A percentile compares a stretch with the other conserved stretches of the same genome.
Conservation (phyloP, 2,888 invertebrate species). For the Junonia oenone region DNA sequence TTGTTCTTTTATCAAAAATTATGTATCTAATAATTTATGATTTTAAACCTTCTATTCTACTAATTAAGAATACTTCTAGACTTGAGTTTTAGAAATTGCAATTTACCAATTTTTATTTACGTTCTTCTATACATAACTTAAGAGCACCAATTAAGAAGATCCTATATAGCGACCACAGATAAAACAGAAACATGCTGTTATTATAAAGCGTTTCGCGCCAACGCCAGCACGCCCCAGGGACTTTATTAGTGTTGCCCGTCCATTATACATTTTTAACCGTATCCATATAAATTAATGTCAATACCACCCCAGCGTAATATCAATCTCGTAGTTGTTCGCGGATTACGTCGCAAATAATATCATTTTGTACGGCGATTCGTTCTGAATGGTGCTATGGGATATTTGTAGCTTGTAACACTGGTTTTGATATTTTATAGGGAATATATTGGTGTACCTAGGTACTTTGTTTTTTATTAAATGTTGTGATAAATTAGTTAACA, state of each 20-base stretch:
- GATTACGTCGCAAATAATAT: conserved; percentile 79
- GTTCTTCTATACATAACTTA: too few species aligned
- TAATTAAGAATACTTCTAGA: too few species aligned
- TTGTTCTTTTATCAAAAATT: too few species aligned
- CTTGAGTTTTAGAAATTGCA: too few species aligned
- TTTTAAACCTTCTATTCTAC: too few species aligned
- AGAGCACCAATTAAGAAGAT: background rate
- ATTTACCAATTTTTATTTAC: background rate
- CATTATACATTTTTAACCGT: conserved; percentile 80
- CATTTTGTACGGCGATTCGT: conserved; percentile 79
- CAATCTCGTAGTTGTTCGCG: conserved; percentile 77
- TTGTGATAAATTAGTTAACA: too few species aligned
- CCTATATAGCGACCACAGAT: background rate
- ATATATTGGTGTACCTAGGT: too few species aligned
- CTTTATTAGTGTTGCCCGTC: conserved; percentile 67
- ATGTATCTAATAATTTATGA: too few species aligned
- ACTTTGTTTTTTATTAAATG: too few species aligned
- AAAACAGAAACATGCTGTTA: conserved; percentile 6
- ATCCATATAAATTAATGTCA: conserved; percentile 79
- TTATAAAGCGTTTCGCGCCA: conserved; percentile 39
- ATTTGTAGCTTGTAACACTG: conserved; percentile 27
- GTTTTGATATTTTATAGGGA: conserved; percentile 52
- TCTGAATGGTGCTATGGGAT: conserved; percentile 66
- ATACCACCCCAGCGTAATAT: conserved; percentile 75
- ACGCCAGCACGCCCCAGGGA: conserved; percentile 54